phyloP scores from a whole-genome alignment of 2,113 vertebrate species.

The Quiscalus mexicanus region DNA sequence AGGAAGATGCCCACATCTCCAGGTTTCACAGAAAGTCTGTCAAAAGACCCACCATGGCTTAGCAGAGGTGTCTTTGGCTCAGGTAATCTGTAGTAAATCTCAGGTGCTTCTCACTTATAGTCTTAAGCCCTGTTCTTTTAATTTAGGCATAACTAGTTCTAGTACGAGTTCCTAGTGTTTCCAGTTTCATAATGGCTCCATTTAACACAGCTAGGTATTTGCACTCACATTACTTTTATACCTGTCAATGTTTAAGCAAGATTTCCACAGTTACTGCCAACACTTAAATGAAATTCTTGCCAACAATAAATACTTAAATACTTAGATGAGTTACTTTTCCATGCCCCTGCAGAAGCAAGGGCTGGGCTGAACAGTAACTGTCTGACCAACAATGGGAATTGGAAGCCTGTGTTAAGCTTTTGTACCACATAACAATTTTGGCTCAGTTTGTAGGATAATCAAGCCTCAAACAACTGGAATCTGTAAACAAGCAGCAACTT shows the following conservation, averaged over 20 bases:
- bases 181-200: background rate
- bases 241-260: background rate
- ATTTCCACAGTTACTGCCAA: background rate
- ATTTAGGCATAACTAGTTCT: background rate
- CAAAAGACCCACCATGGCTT: background rate
- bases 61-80: background rate
- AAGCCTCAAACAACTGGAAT: background rate
- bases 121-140: background rate
- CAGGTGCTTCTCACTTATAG: background rate
- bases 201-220: background rate
- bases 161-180: background rate
- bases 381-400: background rate
- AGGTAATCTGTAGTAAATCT: background rate
- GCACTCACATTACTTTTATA: background rate
- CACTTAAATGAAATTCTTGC: background rate
- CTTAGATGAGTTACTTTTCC: background rate
- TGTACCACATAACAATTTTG: background rate
- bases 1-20: background rate
- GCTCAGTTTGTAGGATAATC: background rate
- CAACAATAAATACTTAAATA: too few relatives aligned
- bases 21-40: background rate
- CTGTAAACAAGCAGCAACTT: background rate
- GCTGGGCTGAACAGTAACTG: background rate
- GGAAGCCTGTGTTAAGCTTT: background rate
- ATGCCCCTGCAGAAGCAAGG: background rate